Percentiles rank a stretch among this genome's conserved stretches.
Evolutionary conservation across 2,797 vertebrate species (phyloP).

Genomic region (Salmo trutta): DNA sequence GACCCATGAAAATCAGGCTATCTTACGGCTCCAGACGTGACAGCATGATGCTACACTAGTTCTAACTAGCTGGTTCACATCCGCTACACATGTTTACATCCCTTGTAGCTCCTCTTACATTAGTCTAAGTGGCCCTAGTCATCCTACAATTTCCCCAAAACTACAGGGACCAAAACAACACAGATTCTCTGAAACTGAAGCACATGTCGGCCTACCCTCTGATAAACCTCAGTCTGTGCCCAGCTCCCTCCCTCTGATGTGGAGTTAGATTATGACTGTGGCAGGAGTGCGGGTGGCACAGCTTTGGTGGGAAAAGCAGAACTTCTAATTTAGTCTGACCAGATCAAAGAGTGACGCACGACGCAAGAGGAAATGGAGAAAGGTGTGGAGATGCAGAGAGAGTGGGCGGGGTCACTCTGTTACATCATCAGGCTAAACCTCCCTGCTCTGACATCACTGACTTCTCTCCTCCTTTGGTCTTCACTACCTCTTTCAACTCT

Average conservation of each 20-base stretch:
- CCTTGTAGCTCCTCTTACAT: neutral
- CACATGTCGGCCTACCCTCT: neutral
- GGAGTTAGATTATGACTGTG: conserved; percentile 43
- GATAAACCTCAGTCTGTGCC: conserved; percentile 25
- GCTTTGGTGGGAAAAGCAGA: conserved; percentile 54
- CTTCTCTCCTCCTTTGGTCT: conserved; percentile 15
- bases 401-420: conserved; percentile 11
- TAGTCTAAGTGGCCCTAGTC: neutral
- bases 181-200: neutral
- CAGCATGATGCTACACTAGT: neutral
- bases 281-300: conserved; percentile 60
- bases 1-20: neutral
- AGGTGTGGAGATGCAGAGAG: conserved; percentile 47
- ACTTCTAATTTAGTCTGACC: conserved; percentile 47
- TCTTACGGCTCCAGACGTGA: neutral
- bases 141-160: conserved; percentile 7
- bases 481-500: conserved; percentile 21
- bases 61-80: neutral
- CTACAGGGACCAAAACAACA: neutral
- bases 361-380: conserved; percentile 38
- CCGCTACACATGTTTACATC: neutral
- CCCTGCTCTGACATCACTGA: conserved; percentile 18
- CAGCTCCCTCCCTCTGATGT: conserved; percentile 30
- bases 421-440: conserved; percentile 19
- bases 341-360: conserved; percentile 57